A percentile compares a stretch with the other conserved stretches of the same genome.
These are phyloP conservation scores for Parnassius orleans DNA, from an alignment of 2,888 invertebrate genomes.

Conservation along the genomic window DNA sequence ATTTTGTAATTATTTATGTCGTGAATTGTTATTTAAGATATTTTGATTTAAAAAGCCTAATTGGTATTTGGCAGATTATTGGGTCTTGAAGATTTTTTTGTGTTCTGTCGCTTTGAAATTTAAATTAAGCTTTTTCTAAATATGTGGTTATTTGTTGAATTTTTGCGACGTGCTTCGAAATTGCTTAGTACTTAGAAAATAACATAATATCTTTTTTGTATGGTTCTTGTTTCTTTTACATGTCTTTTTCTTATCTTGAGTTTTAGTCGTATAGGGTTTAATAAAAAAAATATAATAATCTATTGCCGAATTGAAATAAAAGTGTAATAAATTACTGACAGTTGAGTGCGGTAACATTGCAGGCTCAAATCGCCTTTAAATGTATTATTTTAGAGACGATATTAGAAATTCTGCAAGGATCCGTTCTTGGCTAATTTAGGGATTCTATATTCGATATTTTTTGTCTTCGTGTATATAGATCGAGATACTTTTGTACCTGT, in stretches of 20 bases:
- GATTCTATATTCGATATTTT: conserved; percentile 36
- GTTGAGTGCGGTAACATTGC: conserved; percentile 4
- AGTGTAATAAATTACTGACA: background rate
- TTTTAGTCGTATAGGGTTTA: conserved; percentile 15
- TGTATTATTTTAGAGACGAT: conserved; percentile 4
- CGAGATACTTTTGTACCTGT: conserved; percentile 75
- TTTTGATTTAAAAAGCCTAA: conserved; percentile 28
- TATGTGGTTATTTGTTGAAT: conserved; percentile 38
- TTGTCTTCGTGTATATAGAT: conserved; percentile 64
- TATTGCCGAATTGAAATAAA: conserved; percentile 17
- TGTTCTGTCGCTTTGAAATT: conserved; percentile 45
- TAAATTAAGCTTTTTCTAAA: conserved; percentile 42
- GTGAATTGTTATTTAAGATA: conserved; percentile 35
- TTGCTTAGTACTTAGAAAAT: conserved; percentile 66
- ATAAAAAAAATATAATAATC: conserved; percentile 1
- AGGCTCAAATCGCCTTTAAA: conserved; percentile 16
- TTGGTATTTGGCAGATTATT: conserved; percentile 37
- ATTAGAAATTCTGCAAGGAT: background rate
- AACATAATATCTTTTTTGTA: conserved; percentile 16
- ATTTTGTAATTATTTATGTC: conserved; percentile 38
- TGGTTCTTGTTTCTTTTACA: background rate
- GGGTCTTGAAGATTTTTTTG: conserved; percentile 33
- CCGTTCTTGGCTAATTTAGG: background rate
- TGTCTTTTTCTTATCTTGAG: background rate
- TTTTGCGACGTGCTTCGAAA: conserved; percentile 50